Evolutionary conservation across 2,113 vertebrate species (phyloP), one percentile per base, ranked within the genome.

Genomic region (Accipiter cooperii): DNA sequence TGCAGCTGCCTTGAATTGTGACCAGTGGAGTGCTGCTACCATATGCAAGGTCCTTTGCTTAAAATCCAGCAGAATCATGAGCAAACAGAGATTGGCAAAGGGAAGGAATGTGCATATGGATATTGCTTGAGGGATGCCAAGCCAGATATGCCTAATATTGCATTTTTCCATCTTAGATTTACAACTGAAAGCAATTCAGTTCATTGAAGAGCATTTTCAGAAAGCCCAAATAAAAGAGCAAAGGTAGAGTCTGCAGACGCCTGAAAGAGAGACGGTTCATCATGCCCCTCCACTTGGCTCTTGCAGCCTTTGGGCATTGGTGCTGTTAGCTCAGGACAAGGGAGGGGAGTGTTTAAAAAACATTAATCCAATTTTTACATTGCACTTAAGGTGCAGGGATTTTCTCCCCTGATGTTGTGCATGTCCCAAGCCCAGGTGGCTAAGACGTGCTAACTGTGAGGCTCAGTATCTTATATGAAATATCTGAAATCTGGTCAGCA

Each of bases 1-100:
- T 77, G 44, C 90, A 94, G 83, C 79, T 96, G 92, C 85, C 85
- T 97, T 81, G 68, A 88, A 78, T 51, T 60, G 54, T 70, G 92
- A 94, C 90, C 71, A 65, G 54, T 55, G 55, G 36, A 92, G 71
- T 21, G 25, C 92, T 95, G 71, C 83, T 88, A 52, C 85, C 82
- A 90, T 79, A 66, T 86, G 83, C 88, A 84, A 70, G 34, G 69
- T 42, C 55, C 68, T 86, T 83, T 92, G 63, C 85, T 88, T 66
- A 54, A 93, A 94, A 90, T 88, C 54, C 60, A 77, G 18, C 26
- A 44, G 69, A 89, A 77, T 70, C 31, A 28, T 34, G 83, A 92
- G 47, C 36, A 88, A 95, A 79, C 21, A 58, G 90, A 73, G 76
- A 44, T 31, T 97, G 76, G 83, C 71, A 94, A 86, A 22, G 60